Evolutionary conservation across 2,113 vertebrate species (phyloP), one percentile per base, ranked within the genome.

Genomic region (Psittacus erithacus): DNA sequence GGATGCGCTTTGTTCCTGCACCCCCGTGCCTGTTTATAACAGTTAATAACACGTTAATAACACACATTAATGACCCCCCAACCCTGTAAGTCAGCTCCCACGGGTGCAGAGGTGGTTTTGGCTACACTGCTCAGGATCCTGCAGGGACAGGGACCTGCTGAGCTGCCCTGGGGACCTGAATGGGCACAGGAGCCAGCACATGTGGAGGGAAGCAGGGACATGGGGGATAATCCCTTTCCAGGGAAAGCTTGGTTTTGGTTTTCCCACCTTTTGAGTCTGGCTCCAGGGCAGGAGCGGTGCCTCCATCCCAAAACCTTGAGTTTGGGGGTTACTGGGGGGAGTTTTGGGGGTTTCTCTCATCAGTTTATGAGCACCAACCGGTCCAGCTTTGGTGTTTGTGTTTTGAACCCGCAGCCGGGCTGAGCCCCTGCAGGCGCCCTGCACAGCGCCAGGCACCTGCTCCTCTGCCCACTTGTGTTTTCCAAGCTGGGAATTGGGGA

Each of bases 381-480:
- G 28, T 4, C 81, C 77, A 52, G 38, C 62, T 76, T 62, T 16
- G 24, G 17, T 52, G 46, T 46, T 17, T 2, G 22, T 91, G 65
- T 62, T 95, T 67, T 6, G 82, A 62, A 33, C 49, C 76, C 13
- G 0, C 19, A 74, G 29, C 29, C 23, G 60, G 71, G 50, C 93
- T 60, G 67, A 93, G 71, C 79, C 79, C 69, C 53, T 8, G 1
- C 74, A 57, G 27, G 77, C 33, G 0, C 74, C 82, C 91, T 25
- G 57, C 63, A 11, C 82, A 67, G 76, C 38, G 76, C 82, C 93
- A 91, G 84, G 86, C 95, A 90, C 95, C 93, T 92, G 93, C 95
- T 95, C 90, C 0, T 0, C 87, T 92, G 57, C 78, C 65, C 82
- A 8, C 23, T 76, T 80, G 84, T 82, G 92, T 95, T 84, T 95